Conservation (phyloP, 1,140 invertebrate species). For the Pseudobourletiella spinata region DNA sequence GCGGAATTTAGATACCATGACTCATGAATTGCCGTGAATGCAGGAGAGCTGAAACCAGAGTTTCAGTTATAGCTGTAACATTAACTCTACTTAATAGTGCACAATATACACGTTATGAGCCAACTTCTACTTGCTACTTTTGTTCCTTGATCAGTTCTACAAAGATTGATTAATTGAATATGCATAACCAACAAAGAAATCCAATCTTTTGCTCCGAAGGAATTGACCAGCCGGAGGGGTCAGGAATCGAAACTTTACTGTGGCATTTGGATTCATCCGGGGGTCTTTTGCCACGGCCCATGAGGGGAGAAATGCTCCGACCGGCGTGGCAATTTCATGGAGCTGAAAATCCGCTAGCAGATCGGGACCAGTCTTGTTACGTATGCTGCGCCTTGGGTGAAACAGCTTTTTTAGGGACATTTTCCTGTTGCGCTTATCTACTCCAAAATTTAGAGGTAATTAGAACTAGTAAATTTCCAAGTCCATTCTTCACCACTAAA, state of each 20-base stretch:
- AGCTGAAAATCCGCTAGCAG: slow-evolving; percentile 32
- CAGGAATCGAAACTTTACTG: slow-evolving; percentile 27
- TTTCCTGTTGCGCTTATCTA: slow-evolving; percentile 21
- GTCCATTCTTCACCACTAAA: not conserved
- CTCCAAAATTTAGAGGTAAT: slow-evolving; percentile 31
- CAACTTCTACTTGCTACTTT: too few species aligned
- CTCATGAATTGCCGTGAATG: too few species aligned
- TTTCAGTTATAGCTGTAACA: too few species aligned
- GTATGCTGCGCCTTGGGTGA: slow-evolving; percentile 32
- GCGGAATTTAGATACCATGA: too few species aligned
- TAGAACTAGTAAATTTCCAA: not conserved
- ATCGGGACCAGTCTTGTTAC: slow-evolving; percentile 31
- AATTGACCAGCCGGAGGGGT: slow-evolving; percentile 28
- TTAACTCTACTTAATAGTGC: too few species aligned
- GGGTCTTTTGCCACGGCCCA: slow-evolving; percentile 28
- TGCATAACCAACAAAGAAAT: too few species aligned
- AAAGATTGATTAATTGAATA: too few species aligned
- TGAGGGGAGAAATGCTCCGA: slow-evolving; percentile 27
- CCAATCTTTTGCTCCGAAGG: too few species aligned
- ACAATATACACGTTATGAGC: too few species aligned
- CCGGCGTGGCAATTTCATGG: slow-evolving; percentile 35
- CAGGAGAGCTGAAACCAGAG: too few species aligned
- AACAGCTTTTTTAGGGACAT: slow-evolving; percentile 26
- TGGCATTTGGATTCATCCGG: slow-evolving; percentile 32
- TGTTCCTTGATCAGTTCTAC: too few species aligned